Conservation (phyloP, 2,888 invertebrate genomes). For the Eupithecia insigniata region DNA sequence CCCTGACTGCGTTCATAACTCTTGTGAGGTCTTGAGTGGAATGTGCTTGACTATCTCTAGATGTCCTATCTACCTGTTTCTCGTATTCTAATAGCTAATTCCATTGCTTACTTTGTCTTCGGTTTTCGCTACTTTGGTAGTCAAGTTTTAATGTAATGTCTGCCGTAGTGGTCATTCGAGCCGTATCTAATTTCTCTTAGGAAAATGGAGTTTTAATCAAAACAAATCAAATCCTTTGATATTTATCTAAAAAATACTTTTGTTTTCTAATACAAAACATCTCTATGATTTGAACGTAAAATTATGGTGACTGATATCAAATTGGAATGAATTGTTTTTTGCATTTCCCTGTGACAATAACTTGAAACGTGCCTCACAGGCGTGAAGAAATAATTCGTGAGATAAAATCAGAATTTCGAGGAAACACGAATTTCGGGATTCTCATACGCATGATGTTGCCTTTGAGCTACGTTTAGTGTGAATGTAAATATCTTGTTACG, state of each 20-base stretch:
- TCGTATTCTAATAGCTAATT: constrained; percentile 5
- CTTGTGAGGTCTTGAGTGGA: constrained; percentile 16
- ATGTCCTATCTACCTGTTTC: constrained; percentile 9
- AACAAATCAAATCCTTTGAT: not conserved
- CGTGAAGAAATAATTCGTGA: constrained; percentile 7
- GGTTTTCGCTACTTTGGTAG: constrained; percentile 10
- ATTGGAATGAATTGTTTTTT: constrained; percentile 3
- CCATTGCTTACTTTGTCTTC: not conserved
- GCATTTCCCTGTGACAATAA: not conserved
- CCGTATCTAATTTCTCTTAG: not conserved
- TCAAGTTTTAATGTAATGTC: not conserved
- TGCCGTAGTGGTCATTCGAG: not conserved
- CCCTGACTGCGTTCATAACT: not conserved
- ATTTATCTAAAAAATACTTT: not conserved
- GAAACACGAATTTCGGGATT: constrained; percentile 20
- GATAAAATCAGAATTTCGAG: constrained; percentile 11
- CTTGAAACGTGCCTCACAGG: not conserved
- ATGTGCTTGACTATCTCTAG: constrained; percentile 14
- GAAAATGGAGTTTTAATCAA: not conserved
- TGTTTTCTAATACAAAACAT: not conserved
- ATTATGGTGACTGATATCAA: not conserved
- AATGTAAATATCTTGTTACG: constrained; percentile 5
- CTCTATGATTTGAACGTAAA: not conserved
- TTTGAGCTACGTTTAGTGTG: constrained; percentile 34
- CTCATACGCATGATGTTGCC: constrained; percentile 30